phyloP scores from a whole-genome alignment of 2,888 invertebrate species.

The Hermaeophaga mercurialis region DNA sequence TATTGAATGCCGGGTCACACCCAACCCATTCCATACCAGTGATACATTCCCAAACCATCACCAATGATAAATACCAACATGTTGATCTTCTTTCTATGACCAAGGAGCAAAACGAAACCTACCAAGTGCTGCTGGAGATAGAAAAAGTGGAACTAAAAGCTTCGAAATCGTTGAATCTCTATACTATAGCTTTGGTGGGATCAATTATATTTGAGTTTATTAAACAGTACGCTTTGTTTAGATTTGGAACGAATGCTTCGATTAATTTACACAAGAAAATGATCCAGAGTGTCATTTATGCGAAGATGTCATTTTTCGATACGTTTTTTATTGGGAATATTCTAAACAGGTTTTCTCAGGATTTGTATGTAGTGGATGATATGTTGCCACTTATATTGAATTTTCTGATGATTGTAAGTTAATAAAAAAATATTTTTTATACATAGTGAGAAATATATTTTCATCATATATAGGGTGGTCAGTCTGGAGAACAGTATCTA shows the following conservation, averaged over 20 bases:
- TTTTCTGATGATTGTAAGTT: conserved; percentile 39
- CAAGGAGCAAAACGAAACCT: conserved; percentile 3
- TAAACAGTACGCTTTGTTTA: conserved; percentile 28
- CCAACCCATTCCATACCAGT: neutral
- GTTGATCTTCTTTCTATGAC: neutral
- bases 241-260: conserved; percentile 40
- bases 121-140: conserved; percentile 18
- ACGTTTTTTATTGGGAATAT: conserved; percentile 48
- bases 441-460: too few species aligned
- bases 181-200: conserved; percentile 42
- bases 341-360: conserved; percentile 49
- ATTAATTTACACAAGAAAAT: conserved; percentile 45
- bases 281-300: conserved; percentile 41
- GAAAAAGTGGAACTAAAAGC: conserved; percentile 26
- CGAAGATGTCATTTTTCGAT: conserved; percentile 47
- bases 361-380: conserved; percentile 47
- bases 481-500: neutral
- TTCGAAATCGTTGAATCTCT: conserved; percentile 39
- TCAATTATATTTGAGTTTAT: conserved; percentile 42
- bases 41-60: neutral
- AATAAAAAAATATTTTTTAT: too few species aligned
- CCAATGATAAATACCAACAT: neutral
- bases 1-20: neutral
- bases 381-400: conserved; percentile 38
- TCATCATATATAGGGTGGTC: neutral